Base-by-base conservation (phyloP, 2,888 invertebrate genomes). In the Epinotia bilunana region DNA sequence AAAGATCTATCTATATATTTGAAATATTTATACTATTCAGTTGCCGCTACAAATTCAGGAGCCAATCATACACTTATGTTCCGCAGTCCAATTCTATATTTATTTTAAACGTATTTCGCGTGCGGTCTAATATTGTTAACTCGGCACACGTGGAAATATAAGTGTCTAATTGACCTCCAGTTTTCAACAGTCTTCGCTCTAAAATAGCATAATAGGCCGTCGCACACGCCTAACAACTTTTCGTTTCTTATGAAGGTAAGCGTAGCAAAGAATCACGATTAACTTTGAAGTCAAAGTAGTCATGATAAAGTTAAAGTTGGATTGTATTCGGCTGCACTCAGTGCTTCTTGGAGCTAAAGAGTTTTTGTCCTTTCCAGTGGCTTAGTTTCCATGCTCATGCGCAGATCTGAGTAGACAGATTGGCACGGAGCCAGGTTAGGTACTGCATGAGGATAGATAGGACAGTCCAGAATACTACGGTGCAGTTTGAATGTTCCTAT, bases 361-460 rank as follows among this genome's bases (percentile, higher is more conserved):
- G 43, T 46, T 23, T 18, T 65, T 65, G 65, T 73, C 72, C 46
- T 65, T 64, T 64, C 64, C 72, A 60, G 61, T 13, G 7, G 13
- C 55, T 62, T 55, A 46, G 18, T 6, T 18, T n/a, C 53, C 53
- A n/a, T 53, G n/a, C 53, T 13, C 53, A n/a, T 16, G 49, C 16
- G 49, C 49, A 49, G 72, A 46, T 64, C 28, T 46, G 20, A 18
- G 49, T 39, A 58, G 72, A 73, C 60, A 60, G 33, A 55, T 39
- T 53, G 53, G 60, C 73, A 61, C 67, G 20, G 3, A 12, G 60
- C 73, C 73, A 73, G 61, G n/a, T 58, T n/a, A 62, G n/a, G 20
- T 57, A 49, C 23, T 68, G 39, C 20, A 55, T 28, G 12, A 46
- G 20, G 28, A 13, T 11, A 70, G 60, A 61, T 12, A 12, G n/a